Base-by-base conservation (phyloP, 2,888 invertebrate species). In the Dexiosoma caninum region DNA sequence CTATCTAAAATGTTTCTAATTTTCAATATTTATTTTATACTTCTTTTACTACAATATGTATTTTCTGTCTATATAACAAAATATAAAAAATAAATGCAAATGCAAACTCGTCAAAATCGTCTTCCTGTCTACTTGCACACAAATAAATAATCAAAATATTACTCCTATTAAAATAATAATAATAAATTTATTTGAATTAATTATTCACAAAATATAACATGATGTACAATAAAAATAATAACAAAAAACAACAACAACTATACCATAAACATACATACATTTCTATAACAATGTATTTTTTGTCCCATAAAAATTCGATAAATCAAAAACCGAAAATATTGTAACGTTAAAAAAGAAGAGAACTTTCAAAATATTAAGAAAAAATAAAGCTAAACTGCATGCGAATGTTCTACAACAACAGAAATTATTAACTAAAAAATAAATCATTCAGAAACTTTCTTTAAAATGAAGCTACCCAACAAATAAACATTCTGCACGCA, bases 11-110 rank as follows among this genome's bases (percentile, higher is more conserved):
- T 87, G 88, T 87, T 85, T 86, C 88, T 87, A 88, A 88, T 87
- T 84, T 85, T 85, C 83, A 85, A 85, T 88, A 85, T 86, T 86
- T 86, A 62, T 78, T 81, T 82, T 87, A 84, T 86, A 85, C 85
- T 85, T 84, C 87, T 85, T 86, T 81, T 85, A n/a, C n/a, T 85
- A 69, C 67, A 83, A 85, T 84, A 53, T 49, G 32, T 62, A 72
- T 46, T 67, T 69, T 74, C 72, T 77, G 72, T 81, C 81, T 81
- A 51, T 77, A 74, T 69, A 55, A 72, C 59, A 27, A 3, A 27
- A 27, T 27, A 27, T 57, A 81, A 59, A 42, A 64, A 64, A 42
- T 27, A 40, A 51, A 7, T n/a, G 27, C 2, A 21, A 10, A 51
- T 14, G 55, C 57, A 44, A 60, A 66, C 37, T 51, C 72, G 67